Conservation (phyloP, 2,888 invertebrate species). For the Pantelozetes paolii region DNA sequence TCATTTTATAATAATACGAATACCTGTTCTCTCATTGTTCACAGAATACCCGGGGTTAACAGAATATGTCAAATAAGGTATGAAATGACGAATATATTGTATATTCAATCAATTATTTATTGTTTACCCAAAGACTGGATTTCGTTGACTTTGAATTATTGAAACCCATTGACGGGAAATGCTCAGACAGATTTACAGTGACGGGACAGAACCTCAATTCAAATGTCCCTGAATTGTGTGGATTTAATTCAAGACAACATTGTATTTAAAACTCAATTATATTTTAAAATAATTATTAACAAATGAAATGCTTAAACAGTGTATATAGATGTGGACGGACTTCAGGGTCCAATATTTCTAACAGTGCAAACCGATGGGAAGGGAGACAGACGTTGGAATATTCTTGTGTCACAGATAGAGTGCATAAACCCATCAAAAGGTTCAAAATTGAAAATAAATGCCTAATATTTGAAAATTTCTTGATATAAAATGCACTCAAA, state of each 20-base stretch:
- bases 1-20: conserved; percentile 43
- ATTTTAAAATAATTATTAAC: background rate
- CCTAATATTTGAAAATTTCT: too few relatives aligned
- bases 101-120: background rate
- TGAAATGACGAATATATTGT: background rate
- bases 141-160: conserved; percentile 46
- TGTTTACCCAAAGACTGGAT: conserved; percentile 42
- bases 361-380: conserved; percentile 44
- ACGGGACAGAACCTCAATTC: conserved; percentile 45
- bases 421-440: conserved; percentile 45
- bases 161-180: conserved; percentile 44
- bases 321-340: conserved; percentile 46
- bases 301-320: conserved; percentile 44
- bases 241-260: conserved; percentile 47
- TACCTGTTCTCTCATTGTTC: conserved; percentile 44
- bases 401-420: conserved; percentile 46
- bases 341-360: conserved; percentile 44
- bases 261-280: conserved; percentile 25
- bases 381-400: conserved; percentile 46
- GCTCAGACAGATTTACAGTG: conserved; percentile 45
- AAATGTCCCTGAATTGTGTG: conserved; percentile 46
- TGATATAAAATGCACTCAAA: background rate
- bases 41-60: conserved; percentile 41
- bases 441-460: background rate
- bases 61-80: conserved; percentile 46